A percentile compares a stretch with the other conserved stretches of the same genome.
These are phyloP conservation scores for cattle (Bos taurus) DNA, from an alignment of 2,113 vertebrate genomes.

Conservation along the genomic window ARS-UCD2.0 NC_037338.1:46459501-46460000, in stretches of 20 bases:
- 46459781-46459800: background rate
- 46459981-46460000: slow-evolving; percentile 79
- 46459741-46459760: background rate
- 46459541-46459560: too few relatives aligned
- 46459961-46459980: slow-evolving; percentile 77
- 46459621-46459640: background rate
- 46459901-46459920: slow-evolving; percentile 92
- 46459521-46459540: too few relatives aligned
- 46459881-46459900: slow-evolving; percentile 81
- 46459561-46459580: too few relatives aligned
- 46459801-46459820: background rate
- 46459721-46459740: background rate
- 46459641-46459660: background rate
- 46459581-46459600: too few relatives aligned
- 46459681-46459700: background rate
- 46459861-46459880: slow-evolving; percentile 85
- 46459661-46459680: background rate
- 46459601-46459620: background rate
- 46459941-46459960: slow-evolving; percentile 85
- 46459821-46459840: slow-evolving; percentile 79
- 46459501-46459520: too few relatives aligned
- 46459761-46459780: background rate
- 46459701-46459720: background rate
- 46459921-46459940: slow-evolving; percentile 90
- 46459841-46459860: slow-evolving; percentile 86